Evolutionary conservation across 1,140 invertebrate genomes (phyloP).

Genomic region (Caerostris extrusa): DNA sequence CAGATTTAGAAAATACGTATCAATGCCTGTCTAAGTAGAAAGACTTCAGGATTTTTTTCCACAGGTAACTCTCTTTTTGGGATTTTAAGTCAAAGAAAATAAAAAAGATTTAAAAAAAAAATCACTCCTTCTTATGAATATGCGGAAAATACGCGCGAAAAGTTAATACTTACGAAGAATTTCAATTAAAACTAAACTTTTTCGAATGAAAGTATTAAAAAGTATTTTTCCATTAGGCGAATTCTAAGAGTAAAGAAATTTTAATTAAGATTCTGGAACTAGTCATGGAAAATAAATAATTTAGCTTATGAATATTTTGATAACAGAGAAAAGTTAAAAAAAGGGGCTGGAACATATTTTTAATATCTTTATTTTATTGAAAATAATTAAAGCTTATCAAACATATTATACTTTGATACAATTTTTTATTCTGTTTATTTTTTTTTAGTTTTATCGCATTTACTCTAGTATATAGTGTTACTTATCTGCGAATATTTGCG

Average conservation of each 20-base stretch:
- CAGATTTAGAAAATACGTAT: background rate
- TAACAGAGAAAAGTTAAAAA: background rate
- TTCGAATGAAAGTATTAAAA: constrained; percentile 43
- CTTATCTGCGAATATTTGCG: too few species aligned
- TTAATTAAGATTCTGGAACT: constrained; percentile 52
- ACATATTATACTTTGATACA: background rate
- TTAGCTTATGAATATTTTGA: constrained; percentile 16
- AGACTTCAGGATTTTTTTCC: background rate
- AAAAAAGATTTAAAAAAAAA: constrained; percentile 23
- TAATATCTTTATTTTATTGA: background rate
- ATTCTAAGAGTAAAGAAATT: constrained; percentile 10
- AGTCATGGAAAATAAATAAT: constrained; percentile 22
- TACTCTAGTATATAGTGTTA: too few species aligned
- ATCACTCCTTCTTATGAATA: constrained; percentile 1
- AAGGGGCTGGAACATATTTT: background rate
- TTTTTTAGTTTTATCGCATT: too few species aligned
- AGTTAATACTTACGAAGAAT: constrained; percentile 39
- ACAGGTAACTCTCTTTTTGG: background rate
- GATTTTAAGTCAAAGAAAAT: background rate
- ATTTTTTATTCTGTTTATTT: too few species aligned
- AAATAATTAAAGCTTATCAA: background rate
- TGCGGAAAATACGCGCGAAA: constrained; percentile 26
- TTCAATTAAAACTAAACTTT: constrained; percentile 40
- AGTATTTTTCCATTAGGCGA: constrained; percentile 23
- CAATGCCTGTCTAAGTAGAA: background rate